Percentiles rank a stretch among this genome's conserved stretches.
Conservation (phyloP, 2,888 invertebrate species). For the Mylabris sibirica region DNA sequence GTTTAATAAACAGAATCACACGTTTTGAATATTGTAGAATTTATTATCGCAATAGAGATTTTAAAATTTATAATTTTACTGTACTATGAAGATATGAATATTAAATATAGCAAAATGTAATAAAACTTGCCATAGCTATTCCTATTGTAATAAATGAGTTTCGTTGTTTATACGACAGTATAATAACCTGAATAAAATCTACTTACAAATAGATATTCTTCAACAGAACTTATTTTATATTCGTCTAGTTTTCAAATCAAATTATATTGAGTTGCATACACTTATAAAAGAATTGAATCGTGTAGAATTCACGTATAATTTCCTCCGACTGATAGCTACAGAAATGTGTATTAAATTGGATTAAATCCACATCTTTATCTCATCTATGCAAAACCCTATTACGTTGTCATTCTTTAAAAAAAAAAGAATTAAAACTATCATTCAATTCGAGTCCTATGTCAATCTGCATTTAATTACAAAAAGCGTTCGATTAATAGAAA, state of each 20-base stretch:
- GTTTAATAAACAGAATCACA: neutral
- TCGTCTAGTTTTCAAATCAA: neutral
- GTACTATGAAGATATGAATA: neutral
- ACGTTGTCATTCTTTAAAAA: neutral
- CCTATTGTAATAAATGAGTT: neutral
- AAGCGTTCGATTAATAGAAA: constrained; percentile 1
- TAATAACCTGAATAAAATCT: neutral
- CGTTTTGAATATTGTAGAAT: neutral
- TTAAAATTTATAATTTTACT: neutral
- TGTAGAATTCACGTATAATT: neutral
- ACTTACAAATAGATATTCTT: neutral
- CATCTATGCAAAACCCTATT: constrained; percentile 11
- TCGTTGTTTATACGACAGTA: neutral
- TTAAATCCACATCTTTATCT: constrained; percentile 13
- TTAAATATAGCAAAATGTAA: neutral
- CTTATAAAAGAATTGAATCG: neutral
- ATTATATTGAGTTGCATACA: neutral
- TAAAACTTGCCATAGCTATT: neutral
- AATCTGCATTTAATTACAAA: constrained; percentile 28
- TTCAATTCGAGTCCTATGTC: constrained; percentile 19
- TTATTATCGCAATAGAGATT: neutral
- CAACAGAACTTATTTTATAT: neutral
- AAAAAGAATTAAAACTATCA: constrained; percentile 3
- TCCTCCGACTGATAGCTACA: neutral
- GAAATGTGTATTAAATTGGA: constrained; percentile 10